These are phyloP conservation scores for Cygnus atratus DNA, from an alignment of 2,113 vertebrate species.

Conservation along the genomic window DNA sequence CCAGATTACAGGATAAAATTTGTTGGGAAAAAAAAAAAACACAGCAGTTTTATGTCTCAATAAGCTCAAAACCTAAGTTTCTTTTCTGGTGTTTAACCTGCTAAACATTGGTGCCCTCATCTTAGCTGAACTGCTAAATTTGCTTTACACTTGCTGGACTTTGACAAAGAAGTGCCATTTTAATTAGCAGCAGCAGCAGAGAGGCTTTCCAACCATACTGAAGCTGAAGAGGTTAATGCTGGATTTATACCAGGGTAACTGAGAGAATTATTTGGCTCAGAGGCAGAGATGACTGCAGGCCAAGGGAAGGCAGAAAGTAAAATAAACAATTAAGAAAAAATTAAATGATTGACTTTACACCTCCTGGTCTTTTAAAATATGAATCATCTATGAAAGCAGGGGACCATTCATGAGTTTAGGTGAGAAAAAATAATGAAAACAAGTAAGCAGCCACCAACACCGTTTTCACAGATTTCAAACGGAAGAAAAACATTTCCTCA, in stretches of 20 bases:
- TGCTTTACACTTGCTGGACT: neutral
- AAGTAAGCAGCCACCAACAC: neutral
- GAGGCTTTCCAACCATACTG: neutral
- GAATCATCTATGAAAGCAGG: neutral
- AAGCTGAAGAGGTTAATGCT: constrained; percentile 3
- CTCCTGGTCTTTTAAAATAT: neutral
- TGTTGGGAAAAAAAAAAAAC: neutral
- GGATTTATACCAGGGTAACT: neutral
- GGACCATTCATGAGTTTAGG: neutral
- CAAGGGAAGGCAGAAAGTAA: neutral
- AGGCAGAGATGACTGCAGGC: neutral
- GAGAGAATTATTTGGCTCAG: neutral
- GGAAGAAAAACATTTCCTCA: neutral
- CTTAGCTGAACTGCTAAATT: neutral
- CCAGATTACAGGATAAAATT: neutral
- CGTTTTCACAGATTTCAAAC: neutral
- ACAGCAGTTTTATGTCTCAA: neutral
- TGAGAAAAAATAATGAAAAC: neutral
- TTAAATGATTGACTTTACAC: neutral
- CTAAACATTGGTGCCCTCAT: neutral
- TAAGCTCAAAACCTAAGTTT: neutral
- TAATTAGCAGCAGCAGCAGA: neutral
- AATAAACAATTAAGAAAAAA: neutral
- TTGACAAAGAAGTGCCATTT: neutral
- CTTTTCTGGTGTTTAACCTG: neutral